Evolutionary conservation across 2,797 vertebrate species (phyloP), one percentile per base, ranked within the genome.

Genomic region (Staurois parvus): DNA sequence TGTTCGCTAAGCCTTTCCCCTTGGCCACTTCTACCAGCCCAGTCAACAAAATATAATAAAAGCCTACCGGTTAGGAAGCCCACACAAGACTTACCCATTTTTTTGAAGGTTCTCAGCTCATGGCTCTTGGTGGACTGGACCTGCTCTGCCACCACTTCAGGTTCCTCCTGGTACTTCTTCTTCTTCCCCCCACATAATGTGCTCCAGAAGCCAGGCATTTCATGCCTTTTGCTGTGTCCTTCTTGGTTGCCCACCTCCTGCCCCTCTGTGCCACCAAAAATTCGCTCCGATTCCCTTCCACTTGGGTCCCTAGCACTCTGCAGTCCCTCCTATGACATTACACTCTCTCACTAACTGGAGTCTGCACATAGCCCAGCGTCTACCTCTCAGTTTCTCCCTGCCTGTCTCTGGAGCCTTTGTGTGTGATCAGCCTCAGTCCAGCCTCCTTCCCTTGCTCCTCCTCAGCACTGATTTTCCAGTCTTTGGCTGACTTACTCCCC

Each of bases 361-460:
- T 32, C 29, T 85, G 29, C 62, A 28, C 34, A 24, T 29, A 34
- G 78, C 48, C 40, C 72, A 82, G 59, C 34, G 17, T 86, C 32
- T 86, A 72, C 37, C 28, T 69, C 37, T 74, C 28, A 8, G 68
- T 70, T 28, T 69, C 81, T 48, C 59, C 32, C 72, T 45, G 21
- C 69, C 72, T 62, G 66, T 77, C 81, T 75, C 69, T 21, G 8
- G 21, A 70, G 83, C 68, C 73, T 83, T 69, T 84, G 73, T 84
- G 73, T 77, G 64, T 74, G 45, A 72, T 40, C 70, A 67, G 78
- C 67, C 62, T 11, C 69, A 74, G 76, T 26, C 77, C 78, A 19
- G 42, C 79, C 85, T 83, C 79, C 85, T 72, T 66, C 40, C 56
- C 74, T 81, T 8, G 37, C 80, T 83, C 85, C 80, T 83, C 85